Percentiles rank a stretch among this genome's conserved stretches.
Evolutionary conservation across 2,888 invertebrate genomes (phyloP).

Genomic region (Thera britannica): DNA sequence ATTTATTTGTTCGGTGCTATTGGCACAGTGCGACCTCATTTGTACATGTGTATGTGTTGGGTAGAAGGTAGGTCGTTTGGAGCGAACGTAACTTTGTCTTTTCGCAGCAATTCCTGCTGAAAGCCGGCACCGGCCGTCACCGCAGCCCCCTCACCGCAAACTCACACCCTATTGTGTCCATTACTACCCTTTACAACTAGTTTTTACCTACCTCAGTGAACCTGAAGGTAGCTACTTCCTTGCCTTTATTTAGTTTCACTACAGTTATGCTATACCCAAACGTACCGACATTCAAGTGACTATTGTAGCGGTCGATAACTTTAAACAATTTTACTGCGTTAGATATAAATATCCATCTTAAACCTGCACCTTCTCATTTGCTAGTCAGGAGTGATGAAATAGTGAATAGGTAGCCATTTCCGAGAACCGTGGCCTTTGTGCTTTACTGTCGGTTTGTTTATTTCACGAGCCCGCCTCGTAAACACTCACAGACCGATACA

Average conservation of each 20-base stretch:
- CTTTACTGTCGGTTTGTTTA: slow-evolving; percentile 78
- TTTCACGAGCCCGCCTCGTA: slow-evolving; percentile 76
- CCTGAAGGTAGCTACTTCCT: slow-evolving; percentile 35
- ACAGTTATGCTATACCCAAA: slow-evolving; percentile 9
- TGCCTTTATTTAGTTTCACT: slow-evolving; percentile 37
- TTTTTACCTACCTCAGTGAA: slow-evolving; percentile 57
- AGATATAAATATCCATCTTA: slow-evolving; percentile 18
- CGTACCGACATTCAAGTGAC: not conserved
- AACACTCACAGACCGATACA: slow-evolving; percentile 76
- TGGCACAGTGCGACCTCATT: slow-evolving; percentile 58
- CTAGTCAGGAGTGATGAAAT: slow-evolving; percentile 65
- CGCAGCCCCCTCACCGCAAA: slow-evolving; percentile 61
- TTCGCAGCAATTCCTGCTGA: slow-evolving; percentile 64
- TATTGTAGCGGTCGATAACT: slow-evolving; percentile 22
- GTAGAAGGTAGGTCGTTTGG: slow-evolving; percentile 51
- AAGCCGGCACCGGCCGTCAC: slow-evolving; percentile 59
- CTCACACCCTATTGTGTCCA: slow-evolving; percentile 67
- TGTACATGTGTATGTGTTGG: slow-evolving; percentile 52
- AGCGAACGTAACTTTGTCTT: slow-evolving; percentile 67
- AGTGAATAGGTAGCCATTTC: slow-evolving; percentile 67
- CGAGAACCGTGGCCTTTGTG: slow-evolving; percentile 70
- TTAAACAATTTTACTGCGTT: slow-evolving; percentile 8
- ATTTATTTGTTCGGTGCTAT: slow-evolving; percentile 53
- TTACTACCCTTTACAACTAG: slow-evolving; percentile 66
- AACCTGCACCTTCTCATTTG: slow-evolving; percentile 53